These are phyloP conservation scores for Lycocorax pyrrhopterus DNA, from an alignment of 2,113 vertebrate species.

Conservation along the genomic window DNA sequence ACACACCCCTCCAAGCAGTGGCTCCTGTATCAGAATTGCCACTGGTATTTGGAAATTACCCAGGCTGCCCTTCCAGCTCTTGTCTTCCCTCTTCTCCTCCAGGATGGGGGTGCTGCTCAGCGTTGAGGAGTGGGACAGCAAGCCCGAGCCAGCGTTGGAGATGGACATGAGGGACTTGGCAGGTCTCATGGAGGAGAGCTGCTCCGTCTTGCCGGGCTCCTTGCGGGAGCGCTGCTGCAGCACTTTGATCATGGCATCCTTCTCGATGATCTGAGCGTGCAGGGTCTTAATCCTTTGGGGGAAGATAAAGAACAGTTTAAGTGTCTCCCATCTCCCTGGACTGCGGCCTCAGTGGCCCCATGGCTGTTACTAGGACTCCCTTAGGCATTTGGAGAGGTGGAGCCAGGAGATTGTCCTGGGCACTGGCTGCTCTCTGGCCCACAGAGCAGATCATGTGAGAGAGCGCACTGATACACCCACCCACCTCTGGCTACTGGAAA, in stretches of 20 bases:
- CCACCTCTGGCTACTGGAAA: background rate
- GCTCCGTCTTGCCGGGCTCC: slow-evolving; percentile 86
- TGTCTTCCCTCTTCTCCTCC: slow-evolving; percentile 91
- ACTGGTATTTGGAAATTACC: slow-evolving; percentile 70
- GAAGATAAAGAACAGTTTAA: background rate
- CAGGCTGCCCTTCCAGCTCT: slow-evolving; percentile 96
- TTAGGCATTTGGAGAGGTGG: background rate
- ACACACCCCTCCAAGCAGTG: background rate
- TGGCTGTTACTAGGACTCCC: background rate
- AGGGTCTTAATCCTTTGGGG: slow-evolving; percentile 91
- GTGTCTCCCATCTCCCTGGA: background rate
- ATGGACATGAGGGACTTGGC: slow-evolving; percentile 98
- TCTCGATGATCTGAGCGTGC: slow-evolving; percentile 98
- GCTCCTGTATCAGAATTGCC: fast-evolving
- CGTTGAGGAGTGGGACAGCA: slow-evolving; percentile 86
- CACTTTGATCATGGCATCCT: slow-evolving; percentile 99
- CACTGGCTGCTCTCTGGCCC: background rate
- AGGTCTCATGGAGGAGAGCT: slow-evolving; percentile 88
- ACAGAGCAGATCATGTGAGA: background rate
- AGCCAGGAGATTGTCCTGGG: background rate
- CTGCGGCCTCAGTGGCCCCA: background rate
- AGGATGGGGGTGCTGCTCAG: slow-evolving; percentile 90
- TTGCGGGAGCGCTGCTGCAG: slow-evolving; percentile 96
- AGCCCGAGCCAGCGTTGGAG: slow-evolving; percentile 85
- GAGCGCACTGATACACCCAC: background rate